Evolutionary conservation across 2,888 invertebrate species (phyloP).

Genomic region (Oscheius sp.): DNA sequence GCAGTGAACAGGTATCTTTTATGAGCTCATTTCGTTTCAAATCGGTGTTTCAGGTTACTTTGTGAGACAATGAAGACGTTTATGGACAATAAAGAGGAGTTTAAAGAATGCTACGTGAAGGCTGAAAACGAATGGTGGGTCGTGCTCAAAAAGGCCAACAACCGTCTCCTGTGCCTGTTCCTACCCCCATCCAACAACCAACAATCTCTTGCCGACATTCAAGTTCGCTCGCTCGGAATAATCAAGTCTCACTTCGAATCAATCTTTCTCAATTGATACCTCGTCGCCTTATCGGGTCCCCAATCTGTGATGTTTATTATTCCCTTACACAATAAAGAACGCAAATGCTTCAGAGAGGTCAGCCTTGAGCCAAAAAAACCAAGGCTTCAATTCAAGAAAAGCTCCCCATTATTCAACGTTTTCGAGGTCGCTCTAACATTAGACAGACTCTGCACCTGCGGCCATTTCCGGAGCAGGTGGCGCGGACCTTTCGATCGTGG

Average conservation of each 20-base stretch:
- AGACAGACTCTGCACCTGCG: constrained; percentile 34
- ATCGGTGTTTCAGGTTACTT: constrained; percentile 48
- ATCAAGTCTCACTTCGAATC: constrained; percentile 60
- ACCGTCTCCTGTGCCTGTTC: constrained; percentile 64
- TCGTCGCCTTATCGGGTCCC: not conserved
- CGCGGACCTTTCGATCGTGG: constrained; percentile 23
- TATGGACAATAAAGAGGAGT: constrained; percentile 52
- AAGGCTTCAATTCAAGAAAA: constrained; percentile 1
- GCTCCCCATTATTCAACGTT: not conserved
- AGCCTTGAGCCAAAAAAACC: constrained; percentile 3
- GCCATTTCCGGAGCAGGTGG: constrained; percentile 37
- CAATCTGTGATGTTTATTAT: no score
- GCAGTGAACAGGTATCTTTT: constrained; percentile 48
- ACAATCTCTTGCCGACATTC: constrained; percentile 60
- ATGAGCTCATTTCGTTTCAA: not conserved
- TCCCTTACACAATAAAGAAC: no score
- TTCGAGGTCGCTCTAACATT: constrained; percentile 20
- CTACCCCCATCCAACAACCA: constrained; percentile 56
- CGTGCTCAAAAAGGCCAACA: constrained; percentile 62
- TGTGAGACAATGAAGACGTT: constrained; percentile 64
- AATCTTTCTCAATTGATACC: constrained; percentile 55
- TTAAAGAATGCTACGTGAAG: constrained; percentile 65
- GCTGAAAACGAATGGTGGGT: constrained; percentile 71
- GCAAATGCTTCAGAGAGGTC: no score
- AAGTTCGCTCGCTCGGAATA: constrained; percentile 55